Evolutionary conservation across 2,113 vertebrate genomes (phyloP), one percentile per base, ranked within the genome.

Genomic region (Oncorhynchus keta): DNA sequence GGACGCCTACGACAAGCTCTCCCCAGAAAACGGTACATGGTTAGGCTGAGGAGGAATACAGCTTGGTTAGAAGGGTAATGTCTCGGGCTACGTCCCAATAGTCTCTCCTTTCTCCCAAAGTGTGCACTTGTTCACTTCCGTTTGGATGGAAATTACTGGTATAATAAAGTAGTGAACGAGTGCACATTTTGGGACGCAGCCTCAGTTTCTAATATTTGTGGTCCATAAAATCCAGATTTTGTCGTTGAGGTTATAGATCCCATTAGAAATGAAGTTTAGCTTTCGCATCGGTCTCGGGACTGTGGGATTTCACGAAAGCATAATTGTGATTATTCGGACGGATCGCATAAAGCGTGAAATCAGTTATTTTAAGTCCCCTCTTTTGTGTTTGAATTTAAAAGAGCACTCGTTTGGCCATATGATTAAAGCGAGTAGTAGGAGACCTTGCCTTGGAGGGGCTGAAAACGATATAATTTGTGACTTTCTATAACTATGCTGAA

Each of bases 1-100:
- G 88, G 97, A 99, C 73, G 98, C 98, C 68, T 99, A 99, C 67
- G 97, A 99, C 90, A 99, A 99, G 76, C 95, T 99, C 77, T 99
- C 97, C 62, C 98, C 97, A 49, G 98, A 99, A 92, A 99, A 99
- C 11, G 98, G 98, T 99, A 93, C 13, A 30, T 35, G 12, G 65
- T 0, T 32, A 55, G 13, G 14, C 57, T 68, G 20, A 9, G n/a
- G 24, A 22, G 24, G 16, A 22, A 22, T 24, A 26, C n/a, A 9
- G 8, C 2, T 45, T 45, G 39, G 9, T 45, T 9, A 45, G 39
- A 9, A 45, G 9, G 39, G 39, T 11, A 11, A 45, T 45, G 39
- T 45, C 51, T 55, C 16, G 1, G 51, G 13, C 51, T 14, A 14
- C 0, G 51, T 55, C 51, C 51, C 51, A 55, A 18, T 45, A 18